phyloP scores from a whole-genome alignment of 2,797 vertebrate species.

The Okamejei kenojei region DNA sequence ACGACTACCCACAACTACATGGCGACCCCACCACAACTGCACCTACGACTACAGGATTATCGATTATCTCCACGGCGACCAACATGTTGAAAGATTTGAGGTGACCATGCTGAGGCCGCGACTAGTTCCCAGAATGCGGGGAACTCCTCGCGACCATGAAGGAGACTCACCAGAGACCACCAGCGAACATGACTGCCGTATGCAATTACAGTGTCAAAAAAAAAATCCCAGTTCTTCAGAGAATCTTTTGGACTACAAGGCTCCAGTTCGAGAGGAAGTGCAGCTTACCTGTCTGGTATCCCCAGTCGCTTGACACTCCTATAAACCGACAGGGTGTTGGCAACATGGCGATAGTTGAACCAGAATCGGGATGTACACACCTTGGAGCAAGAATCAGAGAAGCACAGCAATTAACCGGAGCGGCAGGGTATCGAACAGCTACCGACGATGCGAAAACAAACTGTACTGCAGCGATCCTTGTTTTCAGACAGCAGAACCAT shows the following conservation, averaged over 20 bases:
- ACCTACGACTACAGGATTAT: no score
- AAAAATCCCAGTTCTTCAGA: no score
- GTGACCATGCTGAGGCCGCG: no score
- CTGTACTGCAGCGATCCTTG: neutral
- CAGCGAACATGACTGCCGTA: no score
- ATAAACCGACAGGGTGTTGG: slow-evolving; percentile 92
- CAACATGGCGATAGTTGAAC: slow-evolving; percentile 97
- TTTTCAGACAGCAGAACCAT: neutral
- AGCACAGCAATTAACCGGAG: neutral
- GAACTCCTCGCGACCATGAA: no score
- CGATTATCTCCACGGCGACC: no score
- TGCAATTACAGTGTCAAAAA: no score
- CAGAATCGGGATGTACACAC: slow-evolving; percentile 96
- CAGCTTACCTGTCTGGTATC: slow-evolving; percentile 85
- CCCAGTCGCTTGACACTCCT: slow-evolving; percentile 93
- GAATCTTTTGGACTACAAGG: neutral
- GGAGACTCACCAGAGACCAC: no score
- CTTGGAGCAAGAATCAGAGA: slow-evolving; percentile 50
- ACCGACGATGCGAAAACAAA: neutral
- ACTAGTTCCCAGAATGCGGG: no score
- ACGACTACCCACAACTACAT: no score
- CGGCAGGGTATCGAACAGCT: neutral
- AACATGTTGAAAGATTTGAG: no score
- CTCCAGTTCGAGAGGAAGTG: neutral
- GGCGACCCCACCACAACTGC: no score